Evolutionary conservation across 92 coral and sea anemone species (phyloP).

Genomic region (Isaurus tuberculatus): DNA sequence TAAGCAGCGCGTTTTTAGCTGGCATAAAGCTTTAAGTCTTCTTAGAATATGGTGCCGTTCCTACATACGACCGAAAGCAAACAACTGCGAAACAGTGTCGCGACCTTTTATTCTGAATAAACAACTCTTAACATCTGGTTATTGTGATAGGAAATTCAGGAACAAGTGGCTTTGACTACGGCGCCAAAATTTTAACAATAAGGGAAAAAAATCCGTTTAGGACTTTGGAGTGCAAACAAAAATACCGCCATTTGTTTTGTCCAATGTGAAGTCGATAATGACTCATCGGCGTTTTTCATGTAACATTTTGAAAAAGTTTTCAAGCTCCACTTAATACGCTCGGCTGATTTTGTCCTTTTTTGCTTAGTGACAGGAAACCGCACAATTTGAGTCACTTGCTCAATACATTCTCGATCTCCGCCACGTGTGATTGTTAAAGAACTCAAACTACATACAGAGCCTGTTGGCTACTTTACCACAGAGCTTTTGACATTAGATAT

Average conservation of each 20-base stretch:
- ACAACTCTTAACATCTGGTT: slow-evolving; percentile 57
- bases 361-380: slow-evolving; percentile 35
- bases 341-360: slow-evolving; percentile 4
- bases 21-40: not conserved
- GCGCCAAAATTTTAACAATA: not conserved
- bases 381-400: slow-evolving; percentile 42
- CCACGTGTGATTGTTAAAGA: not conserved
- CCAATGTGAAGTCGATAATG: slow-evolving; percentile 19
- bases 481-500: not conserved
- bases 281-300: not conserved
- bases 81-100: slow-evolving; percentile 30
- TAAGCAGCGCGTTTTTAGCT: slow-evolving; percentile 13
- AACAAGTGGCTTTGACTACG: slow-evolving; percentile 20
- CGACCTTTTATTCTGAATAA: slow-evolving; percentile 49
- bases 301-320: slow-evolving; percentile 1
- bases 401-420: slow-evolving; percentile 21
- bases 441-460: not conserved
- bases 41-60: not conserved
- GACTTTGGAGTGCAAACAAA: not conserved
- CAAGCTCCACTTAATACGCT: slow-evolving; percentile 10
- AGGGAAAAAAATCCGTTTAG: not conserved
- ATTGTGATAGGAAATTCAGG: slow-evolving; percentile 38
- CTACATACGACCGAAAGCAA: not conserved
- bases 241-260: slow-evolving; percentile 10
- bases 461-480: not conserved